phyloP scores from a whole-genome alignment of 2,113 vertebrate species.

The Formicarius rufipectus region DNA sequence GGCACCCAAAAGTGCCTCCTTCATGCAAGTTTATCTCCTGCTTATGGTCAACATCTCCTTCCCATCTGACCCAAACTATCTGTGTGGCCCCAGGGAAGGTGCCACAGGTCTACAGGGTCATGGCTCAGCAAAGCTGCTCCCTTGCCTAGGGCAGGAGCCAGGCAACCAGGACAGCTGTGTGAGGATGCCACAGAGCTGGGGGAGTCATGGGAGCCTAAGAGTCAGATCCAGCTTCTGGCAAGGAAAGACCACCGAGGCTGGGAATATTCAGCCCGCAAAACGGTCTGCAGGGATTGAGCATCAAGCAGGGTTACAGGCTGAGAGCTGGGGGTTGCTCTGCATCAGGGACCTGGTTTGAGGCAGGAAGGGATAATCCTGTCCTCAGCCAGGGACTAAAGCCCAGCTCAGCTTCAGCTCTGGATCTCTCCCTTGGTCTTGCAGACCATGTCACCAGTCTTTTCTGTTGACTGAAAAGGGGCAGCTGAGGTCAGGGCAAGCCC shows the following conservation, averaged over 20 bases:
- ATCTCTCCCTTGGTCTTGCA: not conserved
- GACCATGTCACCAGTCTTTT: not conserved
- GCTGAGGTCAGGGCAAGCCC: not conserved
- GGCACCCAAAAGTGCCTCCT: not conserved
- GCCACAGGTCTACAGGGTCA: not conserved
- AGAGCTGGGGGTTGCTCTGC: not conserved
- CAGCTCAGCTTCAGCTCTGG: not conserved
- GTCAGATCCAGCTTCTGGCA: not conserved
- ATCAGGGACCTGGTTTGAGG: not conserved
- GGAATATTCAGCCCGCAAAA: not conserved
- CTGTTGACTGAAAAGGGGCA: not conserved
- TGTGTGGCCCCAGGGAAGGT: fast-evolving
- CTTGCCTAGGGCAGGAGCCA: not conserved
- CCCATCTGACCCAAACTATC: not conserved
- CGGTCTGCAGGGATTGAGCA: not conserved
- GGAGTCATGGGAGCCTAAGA: not conserved
- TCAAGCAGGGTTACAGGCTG: not conserved
- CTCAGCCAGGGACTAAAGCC: not conserved
- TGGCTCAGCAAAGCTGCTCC: not conserved
- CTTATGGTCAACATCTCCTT: not conserved
- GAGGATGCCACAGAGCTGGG: fast-evolving
- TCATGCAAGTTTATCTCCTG: fast-evolving
- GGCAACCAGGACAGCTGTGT: not conserved
- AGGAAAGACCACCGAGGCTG: not conserved
- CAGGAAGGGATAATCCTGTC: not conserved